Base-by-base conservation (phyloP, 2,797 vertebrate genomes). In the Hydrocynus forskahlii region DNA sequence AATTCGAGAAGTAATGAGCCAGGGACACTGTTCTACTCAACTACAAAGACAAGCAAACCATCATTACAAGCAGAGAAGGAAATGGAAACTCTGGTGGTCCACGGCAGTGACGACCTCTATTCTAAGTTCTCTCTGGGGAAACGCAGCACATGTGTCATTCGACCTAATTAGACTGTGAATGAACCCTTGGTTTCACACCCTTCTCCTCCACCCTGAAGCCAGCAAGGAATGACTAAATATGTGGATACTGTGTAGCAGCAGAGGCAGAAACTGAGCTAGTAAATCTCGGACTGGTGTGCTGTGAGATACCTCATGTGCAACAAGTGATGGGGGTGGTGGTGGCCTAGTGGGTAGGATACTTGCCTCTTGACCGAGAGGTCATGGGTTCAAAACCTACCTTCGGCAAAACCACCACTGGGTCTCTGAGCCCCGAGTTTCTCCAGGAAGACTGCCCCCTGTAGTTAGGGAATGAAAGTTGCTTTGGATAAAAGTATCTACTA, bases 91-190 rank as follows among this genome's bases (percentile, higher is more conserved):
- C 68, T 17, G 25, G 62, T 66, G 25, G 62, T 21, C 60, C 8
- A 29, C 29, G 23, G 29, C 29, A 77, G 68, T 63, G 25, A 13
- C 63, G 23, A 67, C 64, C 43, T 63, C 45, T 13, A 23, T n/a
- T 4, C 67, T 48, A n/a, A 48, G 23, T 13, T 64, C 60, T 64
- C 74, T 29, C 54, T 12, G 16, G 60, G 25, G 60, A 76, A 29
- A n/a, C 7, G 10, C 21, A 75, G 59, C 21, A 23, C 9, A 43
- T 35, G 40, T 13, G 13, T 16, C 16, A 38, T 29, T 52, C 43
- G 6, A 48, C 23, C 62, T 76, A 76, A 76, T 76, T 45, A 66
- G 60, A 21, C 21, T 12, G 9, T 19, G 75, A 25, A 66, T 76
- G 62, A 64, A 21, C 62, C 19, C 25, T 77, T 9, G 29, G 10